Conservation (phyloP, 2,113 vertebrate genomes). For the Montifringilla adamsi region DNA sequence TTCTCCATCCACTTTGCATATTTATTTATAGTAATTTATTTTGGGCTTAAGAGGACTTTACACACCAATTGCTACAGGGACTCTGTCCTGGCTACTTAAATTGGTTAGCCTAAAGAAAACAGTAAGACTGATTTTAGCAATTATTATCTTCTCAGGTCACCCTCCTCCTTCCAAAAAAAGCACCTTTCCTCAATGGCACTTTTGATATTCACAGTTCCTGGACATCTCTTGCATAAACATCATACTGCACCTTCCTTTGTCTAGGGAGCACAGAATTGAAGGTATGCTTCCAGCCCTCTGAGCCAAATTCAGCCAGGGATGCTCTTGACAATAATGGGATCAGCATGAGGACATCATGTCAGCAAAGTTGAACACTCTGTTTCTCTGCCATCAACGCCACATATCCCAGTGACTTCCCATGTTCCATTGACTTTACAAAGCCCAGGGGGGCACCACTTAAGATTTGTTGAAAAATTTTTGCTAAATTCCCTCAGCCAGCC, state of each 20-base stretch:
- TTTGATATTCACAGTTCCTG: neutral
- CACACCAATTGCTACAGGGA: rapidly evolving
- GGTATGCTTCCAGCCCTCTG: neutral
- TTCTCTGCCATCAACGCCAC: neutral
- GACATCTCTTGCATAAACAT: neutral
- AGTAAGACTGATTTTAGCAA: neutral
- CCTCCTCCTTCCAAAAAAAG: neutral
- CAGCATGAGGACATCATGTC: neutral
- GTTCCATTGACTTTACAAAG: neutral
- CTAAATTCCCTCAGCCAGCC: neutral
- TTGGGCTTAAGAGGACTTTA: neutral
- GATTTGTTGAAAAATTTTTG: neutral
- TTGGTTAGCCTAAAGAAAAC: neutral
- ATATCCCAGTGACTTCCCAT: neutral
- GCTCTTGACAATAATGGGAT: neutral
- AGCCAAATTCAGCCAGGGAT: neutral
- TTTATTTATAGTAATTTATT: neutral
- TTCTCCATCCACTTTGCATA: neutral
- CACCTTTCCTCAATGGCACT: neutral
- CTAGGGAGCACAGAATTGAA: neutral
- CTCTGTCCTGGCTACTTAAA: neutral
- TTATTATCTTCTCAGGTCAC: neutral
- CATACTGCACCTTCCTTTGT: neutral
- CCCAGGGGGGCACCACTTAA: neutral
- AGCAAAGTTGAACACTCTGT: neutral